Conservation (phyloP, 1,140 invertebrate genomes). For the Melanaphis sacchari region DNA sequence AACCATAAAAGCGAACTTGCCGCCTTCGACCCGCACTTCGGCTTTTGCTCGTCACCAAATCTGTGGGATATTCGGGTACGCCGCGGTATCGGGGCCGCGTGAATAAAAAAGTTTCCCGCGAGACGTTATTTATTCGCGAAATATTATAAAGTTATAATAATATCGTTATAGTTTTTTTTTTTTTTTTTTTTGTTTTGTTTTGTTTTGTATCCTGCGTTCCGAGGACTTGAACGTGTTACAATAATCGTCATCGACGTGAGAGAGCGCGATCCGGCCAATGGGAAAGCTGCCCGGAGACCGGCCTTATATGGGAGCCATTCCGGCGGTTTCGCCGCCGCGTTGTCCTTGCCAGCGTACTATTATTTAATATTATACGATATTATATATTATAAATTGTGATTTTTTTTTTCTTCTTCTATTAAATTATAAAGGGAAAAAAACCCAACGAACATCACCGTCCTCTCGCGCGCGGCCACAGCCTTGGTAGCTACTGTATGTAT, state of each 20-base stretch:
- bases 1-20: neutral
- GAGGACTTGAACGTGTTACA: neutral
- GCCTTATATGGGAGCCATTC: constrained; percentile 47
- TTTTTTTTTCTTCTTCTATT: neutral
- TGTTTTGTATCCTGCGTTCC: neutral
- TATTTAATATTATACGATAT: neutral
- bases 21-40: no score
- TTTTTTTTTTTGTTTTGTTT: no score
- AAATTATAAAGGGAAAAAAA: constrained; percentile 14
- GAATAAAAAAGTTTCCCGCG: neutral
- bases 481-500: no score
- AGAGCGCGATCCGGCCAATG: constrained; percentile 30
- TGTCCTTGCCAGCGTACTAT: constrained; percentile 17
- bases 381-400: neutral
- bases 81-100: neutral
- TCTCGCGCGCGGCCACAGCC: neutral
- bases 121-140: neutral
- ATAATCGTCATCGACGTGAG: neutral
- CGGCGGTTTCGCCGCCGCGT: constrained; percentile 25
- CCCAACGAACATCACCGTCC: neutral
- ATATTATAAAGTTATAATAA: neutral
- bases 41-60: neutral
- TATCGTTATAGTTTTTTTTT: neutral
- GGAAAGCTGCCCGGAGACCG: constrained; percentile 34
- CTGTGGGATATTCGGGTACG: no score